These are phyloP conservation scores for Formicarius rufipectus DNA, from an alignment of 2,113 vertebrate genomes.

Conservation along the genomic window DNA sequence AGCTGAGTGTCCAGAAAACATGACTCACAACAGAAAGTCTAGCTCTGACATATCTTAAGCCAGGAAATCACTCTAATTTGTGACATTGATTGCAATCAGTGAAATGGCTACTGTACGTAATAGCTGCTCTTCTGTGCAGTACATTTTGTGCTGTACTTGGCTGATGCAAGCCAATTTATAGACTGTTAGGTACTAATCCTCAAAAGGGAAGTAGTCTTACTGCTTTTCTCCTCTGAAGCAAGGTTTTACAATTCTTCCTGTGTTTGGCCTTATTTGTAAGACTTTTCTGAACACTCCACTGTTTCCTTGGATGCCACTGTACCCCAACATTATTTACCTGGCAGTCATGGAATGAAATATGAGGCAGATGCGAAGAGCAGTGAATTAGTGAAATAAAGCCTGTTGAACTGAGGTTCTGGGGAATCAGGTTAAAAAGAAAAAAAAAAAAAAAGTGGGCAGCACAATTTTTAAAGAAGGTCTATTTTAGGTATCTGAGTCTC, in stretches of 20 bases:
- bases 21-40: background rate
- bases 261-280: background rate
- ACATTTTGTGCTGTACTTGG: slow-evolving; percentile 12
- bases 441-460: background rate
- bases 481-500: background rate
- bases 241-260: background rate
- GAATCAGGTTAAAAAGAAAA: background rate
- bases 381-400: background rate
- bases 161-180: slow-evolving; percentile 37
- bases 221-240: background rate
- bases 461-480: background rate
- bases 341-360: background rate
- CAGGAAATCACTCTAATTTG: slow-evolving; percentile 63
- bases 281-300: background rate
- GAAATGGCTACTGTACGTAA: slow-evolving; percentile 64
- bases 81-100: slow-evolving; percentile 70
- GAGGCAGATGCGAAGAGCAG: background rate
- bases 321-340: background rate
- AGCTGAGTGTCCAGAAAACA: background rate
- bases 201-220: background rate
- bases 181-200: background rate
- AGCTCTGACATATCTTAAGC: slow-evolving; percentile 1
- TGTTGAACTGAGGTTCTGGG: background rate
- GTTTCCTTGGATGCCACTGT: background rate
- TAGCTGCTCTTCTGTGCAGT: slow-evolving; percentile 25